phyloP scores from a whole-genome alignment of 35 echinoderm and acorn worm species.

The Nesometra sesokonis region DNA sequence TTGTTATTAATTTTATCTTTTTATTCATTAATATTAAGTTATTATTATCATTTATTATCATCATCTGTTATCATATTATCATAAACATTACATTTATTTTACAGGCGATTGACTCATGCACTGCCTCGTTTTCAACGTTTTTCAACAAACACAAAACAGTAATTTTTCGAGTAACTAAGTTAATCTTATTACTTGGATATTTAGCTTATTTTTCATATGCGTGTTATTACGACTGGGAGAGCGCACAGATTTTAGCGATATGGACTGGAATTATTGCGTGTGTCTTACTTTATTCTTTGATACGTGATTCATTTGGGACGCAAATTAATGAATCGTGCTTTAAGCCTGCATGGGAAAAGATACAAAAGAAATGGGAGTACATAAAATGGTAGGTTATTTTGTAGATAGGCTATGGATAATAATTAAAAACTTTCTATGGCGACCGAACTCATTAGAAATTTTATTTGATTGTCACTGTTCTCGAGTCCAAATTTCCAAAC shows the following conservation, averaged over 20 bases:
- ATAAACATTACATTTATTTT: no score
- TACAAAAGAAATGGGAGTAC: slow-evolving; percentile 27
- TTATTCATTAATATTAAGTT: no score
- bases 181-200: background rate
- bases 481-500: no score
- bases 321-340: background rate
- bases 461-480: no score
- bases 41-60: no score
- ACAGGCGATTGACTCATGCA: background rate
- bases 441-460: no score
- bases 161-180: background rate
- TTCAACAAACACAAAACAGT: background rate
- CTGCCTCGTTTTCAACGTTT: background rate
- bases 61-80: no score
- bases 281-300: slow-evolving; percentile 10
- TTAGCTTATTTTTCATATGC: slow-evolving; percentile 28
- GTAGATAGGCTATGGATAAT: no score
- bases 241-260: slow-evolving; percentile 39
- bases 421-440: no score
- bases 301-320: slow-evolving; percentile 35
- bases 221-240: slow-evolving; percentile 24
- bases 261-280: slow-evolving; percentile 23
- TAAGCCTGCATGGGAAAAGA: background rate
- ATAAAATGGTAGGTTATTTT: slow-evolving; percentile 44
- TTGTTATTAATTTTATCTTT: no score